A percentile compares a stretch with the other conserved stretches of the same genome.
These are phyloP conservation scores for Entomobrya proxima DNA, from an alignment of 2,888 invertebrate species.

Conservation along the genomic window DNA sequence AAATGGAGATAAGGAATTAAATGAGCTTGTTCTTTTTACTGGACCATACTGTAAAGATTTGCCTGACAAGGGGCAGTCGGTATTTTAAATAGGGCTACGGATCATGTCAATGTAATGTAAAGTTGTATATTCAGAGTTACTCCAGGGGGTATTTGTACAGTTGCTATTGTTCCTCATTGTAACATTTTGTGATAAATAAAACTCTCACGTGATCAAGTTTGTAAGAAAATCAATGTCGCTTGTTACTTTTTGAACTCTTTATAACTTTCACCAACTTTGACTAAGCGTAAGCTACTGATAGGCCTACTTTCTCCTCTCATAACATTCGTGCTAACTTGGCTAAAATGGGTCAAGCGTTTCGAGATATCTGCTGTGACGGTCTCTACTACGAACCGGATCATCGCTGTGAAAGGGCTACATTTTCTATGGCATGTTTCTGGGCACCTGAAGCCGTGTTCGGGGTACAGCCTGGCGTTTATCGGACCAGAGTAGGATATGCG, in stretches of 20 bases:
- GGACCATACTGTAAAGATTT: constrained; percentile 56
- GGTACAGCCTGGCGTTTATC: constrained; percentile 85
- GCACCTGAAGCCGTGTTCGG: constrained; percentile 91
- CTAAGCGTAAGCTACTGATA: too few species aligned
- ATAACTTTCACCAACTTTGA: too few species aligned
- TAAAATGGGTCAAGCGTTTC: constrained; percentile 53
- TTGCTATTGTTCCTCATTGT: neutral
- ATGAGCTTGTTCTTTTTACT: constrained; percentile 44
- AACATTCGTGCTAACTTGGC: neutral
- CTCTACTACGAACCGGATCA: constrained; percentile 83
- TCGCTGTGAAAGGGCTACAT: constrained; percentile 86
- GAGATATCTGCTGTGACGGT: constrained; percentile 76
- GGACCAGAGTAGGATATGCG: constrained; percentile 89
- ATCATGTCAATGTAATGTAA: neutral
- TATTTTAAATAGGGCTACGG: too few species aligned
- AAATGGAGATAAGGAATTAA: constrained; percentile 61
- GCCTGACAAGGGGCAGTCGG: neutral
- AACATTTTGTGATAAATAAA: neutral
- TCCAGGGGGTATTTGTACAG: neutral
- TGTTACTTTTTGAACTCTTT: too few species aligned
- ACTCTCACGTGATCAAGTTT: too few species aligned
- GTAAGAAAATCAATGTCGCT: neutral
- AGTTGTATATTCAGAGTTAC: neutral
- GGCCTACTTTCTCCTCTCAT: too few species aligned
- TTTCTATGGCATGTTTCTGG: constrained; percentile 97